Conservation (phyloP, 1,140 invertebrate species). For the Radopholus similis region DNA sequence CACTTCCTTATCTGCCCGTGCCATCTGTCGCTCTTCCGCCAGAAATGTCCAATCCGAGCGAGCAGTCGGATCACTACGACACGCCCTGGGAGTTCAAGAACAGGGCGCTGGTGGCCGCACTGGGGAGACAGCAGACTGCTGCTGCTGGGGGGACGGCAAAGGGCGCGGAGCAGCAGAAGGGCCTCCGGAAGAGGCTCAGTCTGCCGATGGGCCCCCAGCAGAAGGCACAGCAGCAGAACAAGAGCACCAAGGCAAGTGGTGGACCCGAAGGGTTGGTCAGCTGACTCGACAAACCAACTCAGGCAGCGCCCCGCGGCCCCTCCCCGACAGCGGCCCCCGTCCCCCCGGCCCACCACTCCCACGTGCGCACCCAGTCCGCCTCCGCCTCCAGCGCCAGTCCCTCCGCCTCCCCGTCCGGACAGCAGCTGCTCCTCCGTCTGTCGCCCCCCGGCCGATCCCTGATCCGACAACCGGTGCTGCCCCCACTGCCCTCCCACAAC, state of each 20-base stretch:
- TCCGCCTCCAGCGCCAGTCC: not conserved
- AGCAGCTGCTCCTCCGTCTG: not conserved
- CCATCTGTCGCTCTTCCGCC: too few species aligned
- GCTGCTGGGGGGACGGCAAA: too few species aligned
- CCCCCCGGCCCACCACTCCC: not conserved
- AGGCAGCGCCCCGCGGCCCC: not conserved
- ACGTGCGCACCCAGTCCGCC: not conserved
- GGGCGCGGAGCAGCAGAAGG: not conserved
- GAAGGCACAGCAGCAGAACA: not conserved
- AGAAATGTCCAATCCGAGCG: not conserved
- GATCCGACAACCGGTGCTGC: not conserved
- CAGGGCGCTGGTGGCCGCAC: constrained; percentile 8
- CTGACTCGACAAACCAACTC: not conserved
- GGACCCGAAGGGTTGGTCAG: not conserved
- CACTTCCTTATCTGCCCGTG: too few species aligned
- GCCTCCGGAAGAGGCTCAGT: not conserved
- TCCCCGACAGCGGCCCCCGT: not conserved
- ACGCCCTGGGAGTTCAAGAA: constrained; percentile 35
- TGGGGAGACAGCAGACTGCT: constrained; percentile 17
- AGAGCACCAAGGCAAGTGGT: not conserved
- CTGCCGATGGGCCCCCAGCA: not conserved
- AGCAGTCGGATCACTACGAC: constrained; percentile 21
- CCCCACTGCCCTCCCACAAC: not conserved
- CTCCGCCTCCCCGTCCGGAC: not conserved
- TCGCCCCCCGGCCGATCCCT: not conserved